Evolutionary conservation across 2,888 invertebrate species (phyloP).

Genomic region (Panopea generosa): DNA sequence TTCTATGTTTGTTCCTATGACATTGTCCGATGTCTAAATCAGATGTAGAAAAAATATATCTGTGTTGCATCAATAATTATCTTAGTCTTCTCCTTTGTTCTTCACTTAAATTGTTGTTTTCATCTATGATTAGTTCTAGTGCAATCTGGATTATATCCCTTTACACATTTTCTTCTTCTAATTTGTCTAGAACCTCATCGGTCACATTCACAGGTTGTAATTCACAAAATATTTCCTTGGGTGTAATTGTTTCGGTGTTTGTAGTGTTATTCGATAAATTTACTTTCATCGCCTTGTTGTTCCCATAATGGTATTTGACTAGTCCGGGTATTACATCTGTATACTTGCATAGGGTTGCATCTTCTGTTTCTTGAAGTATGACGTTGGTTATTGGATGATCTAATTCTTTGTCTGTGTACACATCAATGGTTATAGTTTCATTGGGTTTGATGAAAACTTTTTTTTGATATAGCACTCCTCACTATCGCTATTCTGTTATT

Average conservation of each 20-base stretch:
- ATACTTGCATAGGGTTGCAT: conserved; percentile 1
- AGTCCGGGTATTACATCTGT: conserved; percentile 32
- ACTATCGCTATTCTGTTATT: conserved; percentile 28
- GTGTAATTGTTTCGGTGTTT: conserved; percentile 20
- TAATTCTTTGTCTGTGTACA: conserved; percentile 32
- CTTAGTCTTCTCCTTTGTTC: background rate
- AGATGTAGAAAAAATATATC: background rate
- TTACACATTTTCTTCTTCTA: too few relatives aligned
- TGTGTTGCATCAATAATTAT: background rate
- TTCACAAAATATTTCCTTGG: conserved; percentile 30
- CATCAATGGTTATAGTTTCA: conserved; percentile 1
- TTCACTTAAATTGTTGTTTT: too few relatives aligned
- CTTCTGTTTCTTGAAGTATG: too few relatives aligned
- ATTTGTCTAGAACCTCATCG: background rate
- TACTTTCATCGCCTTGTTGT: conserved; percentile 2
- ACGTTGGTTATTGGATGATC: conserved; percentile 14
- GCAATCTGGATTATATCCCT: background rate
- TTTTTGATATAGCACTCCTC: conserved; percentile 4
- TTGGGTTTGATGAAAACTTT: conserved; percentile 23
- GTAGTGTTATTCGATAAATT: conserved; percentile 29
- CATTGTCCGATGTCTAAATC: background rate
- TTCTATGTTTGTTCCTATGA: background rate
- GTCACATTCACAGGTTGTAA: conserved; percentile 17
- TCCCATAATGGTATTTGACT: conserved; percentile 1
- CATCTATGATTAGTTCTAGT: background rate